Evolutionary conservation across 2,888 invertebrate genomes (phyloP), one percentile per base, ranked within the genome.

Genomic region (Catocala fraxini): DNA sequence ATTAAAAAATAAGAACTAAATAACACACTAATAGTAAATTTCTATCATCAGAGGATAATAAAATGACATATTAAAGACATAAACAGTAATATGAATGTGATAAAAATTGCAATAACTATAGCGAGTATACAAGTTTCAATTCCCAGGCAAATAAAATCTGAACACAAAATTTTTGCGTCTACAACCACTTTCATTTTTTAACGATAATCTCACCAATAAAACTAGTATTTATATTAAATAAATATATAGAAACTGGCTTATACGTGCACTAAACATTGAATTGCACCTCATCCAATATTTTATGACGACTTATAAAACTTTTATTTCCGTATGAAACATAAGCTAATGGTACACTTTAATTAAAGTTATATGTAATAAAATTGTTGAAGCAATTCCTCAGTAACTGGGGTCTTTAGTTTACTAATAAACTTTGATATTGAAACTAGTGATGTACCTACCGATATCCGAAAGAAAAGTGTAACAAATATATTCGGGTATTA

Each of bases 361-460:
- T 73, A 73, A 73, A 73, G 65, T 73, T 58, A 70, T 63, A 48
- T 52, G 68, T 56, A 52, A 73, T 73, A 59, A 71, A 71, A 60
- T 55, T 42, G 53, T 12, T n/a, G 7, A 3, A 15, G 59, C 47
- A 55, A 73, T 73, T 51, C 57, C 47, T 70, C 58, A 65, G 65
- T 47, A 45, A 61, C 35, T 41, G 4, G 56, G 6, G 7, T 47
- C 42, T n/a, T 56, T 34, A 12, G 41, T 55, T 52, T 11, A 46
- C 15, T 58, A 43, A 13, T 56, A 9, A 68, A 68, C 34, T 65
- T 55, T 58, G 13, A 39, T 56, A 49, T 42, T 51, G 45, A 56
- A n/a, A 6, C 15, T 42, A 25, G 15, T 42, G 33, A 41, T 43
- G 43, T 33, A 6, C 33, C 13, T 33, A 6, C 33, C 13, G 12